Evolutionary conservation across 2,797 vertebrate genomes (phyloP).

Genomic region (Sebastes hopkinsi): DNA sequence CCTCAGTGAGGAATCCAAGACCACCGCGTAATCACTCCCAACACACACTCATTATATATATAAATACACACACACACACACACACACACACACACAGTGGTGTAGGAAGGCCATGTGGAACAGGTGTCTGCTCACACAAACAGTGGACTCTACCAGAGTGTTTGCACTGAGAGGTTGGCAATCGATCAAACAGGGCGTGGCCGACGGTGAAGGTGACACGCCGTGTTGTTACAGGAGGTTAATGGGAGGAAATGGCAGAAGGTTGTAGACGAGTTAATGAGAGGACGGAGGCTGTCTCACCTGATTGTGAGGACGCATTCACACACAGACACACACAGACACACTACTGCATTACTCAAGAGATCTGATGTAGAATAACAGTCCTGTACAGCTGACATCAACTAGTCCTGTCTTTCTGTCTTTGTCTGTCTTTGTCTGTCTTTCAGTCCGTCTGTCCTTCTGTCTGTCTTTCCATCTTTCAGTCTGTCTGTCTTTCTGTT

Average conservation of each 20-base stretch:
- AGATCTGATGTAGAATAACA: too few relatives aligned
- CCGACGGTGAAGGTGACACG: background rate
- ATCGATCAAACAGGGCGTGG: constrained; percentile 59
- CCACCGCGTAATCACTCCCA: background rate
- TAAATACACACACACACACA: background rate
- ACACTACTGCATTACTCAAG: background rate
- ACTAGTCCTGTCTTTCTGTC: too few relatives aligned
- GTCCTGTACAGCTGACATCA: too few relatives aligned
- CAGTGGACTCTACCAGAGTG: constrained; percentile 25
- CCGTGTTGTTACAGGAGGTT: constrained; percentile 25
- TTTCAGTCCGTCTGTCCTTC: too few relatives aligned
- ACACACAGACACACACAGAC: background rate
- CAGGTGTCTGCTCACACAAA: constrained; percentile 50
- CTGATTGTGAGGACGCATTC: constrained; percentile 25
- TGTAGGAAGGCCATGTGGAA: background rate
- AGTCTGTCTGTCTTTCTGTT: too few relatives aligned
- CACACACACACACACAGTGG: background rate
- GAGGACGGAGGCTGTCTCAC: constrained; percentile 17
- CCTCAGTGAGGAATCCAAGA: constrained; percentile 13
- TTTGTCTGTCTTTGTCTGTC: too few relatives aligned
- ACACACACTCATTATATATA: background rate
- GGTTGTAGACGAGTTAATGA: constrained; percentile 50
- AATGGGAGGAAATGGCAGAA: constrained; percentile 62
- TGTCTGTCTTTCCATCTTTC: too few relatives aligned
- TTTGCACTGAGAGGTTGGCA: constrained; percentile 48